Evolutionary conservation across 2,113 vertebrate genomes (phyloP).

Genomic region (Chamaetylas fuelleborni): DNA sequence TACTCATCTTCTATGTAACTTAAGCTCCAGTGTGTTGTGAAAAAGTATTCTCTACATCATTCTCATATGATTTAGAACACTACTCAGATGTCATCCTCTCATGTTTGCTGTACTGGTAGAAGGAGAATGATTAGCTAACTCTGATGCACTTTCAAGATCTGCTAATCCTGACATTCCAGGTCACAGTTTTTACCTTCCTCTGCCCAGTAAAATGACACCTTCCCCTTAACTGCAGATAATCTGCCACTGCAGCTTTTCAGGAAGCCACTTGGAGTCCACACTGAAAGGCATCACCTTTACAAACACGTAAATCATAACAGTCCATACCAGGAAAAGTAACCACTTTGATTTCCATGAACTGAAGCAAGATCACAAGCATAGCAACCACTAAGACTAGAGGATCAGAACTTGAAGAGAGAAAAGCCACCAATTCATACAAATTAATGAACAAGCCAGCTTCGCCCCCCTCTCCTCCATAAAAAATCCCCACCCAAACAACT

Average conservation of each 20-base stretch:
- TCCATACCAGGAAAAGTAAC: neutral
- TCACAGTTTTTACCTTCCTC: neutral
- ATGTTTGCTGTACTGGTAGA: neutral
- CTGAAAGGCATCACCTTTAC: neutral
- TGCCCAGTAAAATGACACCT: neutral
- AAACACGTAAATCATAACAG: neutral
- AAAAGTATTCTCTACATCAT: neutral
- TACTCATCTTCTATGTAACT: slow-evolving; percentile 49
- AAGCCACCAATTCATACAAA: neutral
- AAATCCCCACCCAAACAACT: neutral
- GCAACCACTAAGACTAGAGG: neutral
- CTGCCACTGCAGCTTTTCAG: neutral
- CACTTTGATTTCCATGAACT: neutral
- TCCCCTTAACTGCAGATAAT: neutral
- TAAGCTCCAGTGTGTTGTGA: neutral
- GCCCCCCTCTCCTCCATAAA: rapidly evolving
- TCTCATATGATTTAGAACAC: neutral
- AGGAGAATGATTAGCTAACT: neutral
- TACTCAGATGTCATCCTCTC: neutral
- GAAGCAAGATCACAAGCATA: neutral
- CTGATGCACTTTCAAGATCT: neutral
- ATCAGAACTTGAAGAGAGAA: neutral
- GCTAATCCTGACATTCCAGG: neutral
- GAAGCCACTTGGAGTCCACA: neutral
- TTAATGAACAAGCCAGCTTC: neutral